A percentile compares a stretch with the other conserved stretches of the same genome.
Conservation (phyloP, 2,888 invertebrate species). For the Emmelina monodactyla region DNA sequence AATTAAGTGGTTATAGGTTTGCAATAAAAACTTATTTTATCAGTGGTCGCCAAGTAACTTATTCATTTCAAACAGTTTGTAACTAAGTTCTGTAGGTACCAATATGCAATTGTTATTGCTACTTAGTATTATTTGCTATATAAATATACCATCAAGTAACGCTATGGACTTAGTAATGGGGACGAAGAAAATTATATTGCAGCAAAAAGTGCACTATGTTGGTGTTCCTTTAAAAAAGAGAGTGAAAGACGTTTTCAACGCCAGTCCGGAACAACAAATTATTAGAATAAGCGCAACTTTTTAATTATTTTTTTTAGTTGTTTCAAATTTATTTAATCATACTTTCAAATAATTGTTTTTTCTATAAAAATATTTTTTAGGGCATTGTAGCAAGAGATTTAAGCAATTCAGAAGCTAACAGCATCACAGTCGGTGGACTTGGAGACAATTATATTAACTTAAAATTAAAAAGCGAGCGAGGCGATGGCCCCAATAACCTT, state of each 20-base stretch:
- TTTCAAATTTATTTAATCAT: too few species aligned
- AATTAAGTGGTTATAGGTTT: too few species aligned
- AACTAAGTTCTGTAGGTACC: too few species aligned
- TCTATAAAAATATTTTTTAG: too few species aligned
- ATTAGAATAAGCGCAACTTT: conserved; percentile 20
- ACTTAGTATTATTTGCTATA: conserved; percentile 23
- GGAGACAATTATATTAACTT: conserved; percentile 35
- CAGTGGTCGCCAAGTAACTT: too few species aligned
- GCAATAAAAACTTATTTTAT: too few species aligned
- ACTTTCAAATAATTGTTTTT: too few species aligned
- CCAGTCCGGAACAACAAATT: conserved; percentile 30
- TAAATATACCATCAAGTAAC: conserved; percentile 24
- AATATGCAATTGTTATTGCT: conserved; percentile 32
- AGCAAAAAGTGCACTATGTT: conserved; percentile 35
- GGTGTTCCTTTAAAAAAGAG: conserved; percentile 40
- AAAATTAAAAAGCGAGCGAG: conserved; percentile 38
- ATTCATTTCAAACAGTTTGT: too few species aligned
- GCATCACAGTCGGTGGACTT: conserved; percentile 40
- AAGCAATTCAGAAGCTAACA: conserved; percentile 26
- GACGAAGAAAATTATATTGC: conserved; percentile 28
- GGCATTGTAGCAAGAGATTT: conserved; percentile 36
- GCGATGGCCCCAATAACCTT: conserved; percentile 30
- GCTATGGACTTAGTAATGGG: conserved; percentile 36
- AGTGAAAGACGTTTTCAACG: conserved; percentile 39
- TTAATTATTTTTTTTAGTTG: background rate